Base-by-base conservation (phyloP, 2,797 vertebrate genomes). In the Poecile montanus region DNA sequence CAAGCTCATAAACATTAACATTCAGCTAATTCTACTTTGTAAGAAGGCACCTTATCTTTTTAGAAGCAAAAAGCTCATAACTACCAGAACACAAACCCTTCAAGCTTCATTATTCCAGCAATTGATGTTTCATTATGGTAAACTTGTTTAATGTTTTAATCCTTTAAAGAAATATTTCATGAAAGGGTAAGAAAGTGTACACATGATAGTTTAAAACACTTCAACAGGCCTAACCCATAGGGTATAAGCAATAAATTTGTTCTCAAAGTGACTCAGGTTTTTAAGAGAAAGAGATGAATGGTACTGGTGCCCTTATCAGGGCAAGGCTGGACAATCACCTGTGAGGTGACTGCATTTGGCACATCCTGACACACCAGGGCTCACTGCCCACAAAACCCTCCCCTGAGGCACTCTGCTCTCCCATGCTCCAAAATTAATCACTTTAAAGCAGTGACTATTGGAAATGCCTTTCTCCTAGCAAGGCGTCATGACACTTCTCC, bases 101-200 rank as follows among this genome's bases (percentile, higher is more conserved):
- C 88, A 65, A 94, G 66, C 63, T 91, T 86, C 27, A 27, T 91
- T 95, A 85, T 96, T 90, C 74, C 32, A 92, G 50, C 40, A 90
- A 76, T 7, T 89, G 68, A 92, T n/a, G 30, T 23, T 74, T 94
- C 89, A 62, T 91, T 88, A 72, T 7, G 2, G 72, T 48, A 91
- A 95, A 91, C 38, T 50, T 34, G 9, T 48, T 92, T 62, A 75
- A 76, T 23, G 45, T 36, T 85, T 89, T 89, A 88, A 88, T 85
- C 72, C 65, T 93, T 85, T 68, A 84, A 92, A 44, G n/a, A 95
- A 95, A 58, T 16, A 32, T 80, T 76, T 91, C 62, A 71, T 48
- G 53, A 40, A 50, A 87, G 40, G 23, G 30, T 81, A 66, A 77
- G 45, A 65, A 63, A 83, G 3, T 34, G 79, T 4, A 27, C 50